These are phyloP conservation scores for Rhamnusium bicolor DNA, from an alignment of 2,888 invertebrate species.

Conservation along the genomic window DNA sequence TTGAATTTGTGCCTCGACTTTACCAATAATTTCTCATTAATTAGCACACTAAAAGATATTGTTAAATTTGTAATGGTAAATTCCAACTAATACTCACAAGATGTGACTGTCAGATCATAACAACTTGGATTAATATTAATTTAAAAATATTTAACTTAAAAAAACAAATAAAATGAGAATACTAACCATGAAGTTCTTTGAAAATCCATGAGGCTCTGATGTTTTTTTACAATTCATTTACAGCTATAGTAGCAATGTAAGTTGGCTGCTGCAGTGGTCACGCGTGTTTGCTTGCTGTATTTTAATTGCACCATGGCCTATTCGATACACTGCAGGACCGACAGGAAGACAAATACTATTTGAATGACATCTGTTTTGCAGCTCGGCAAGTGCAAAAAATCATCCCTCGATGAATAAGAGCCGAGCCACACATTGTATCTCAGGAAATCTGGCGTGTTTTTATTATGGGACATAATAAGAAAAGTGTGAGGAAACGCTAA, in stretches of 20 bases:
- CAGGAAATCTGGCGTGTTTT: neutral
- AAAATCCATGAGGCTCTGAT: slow-evolving; percentile 53
- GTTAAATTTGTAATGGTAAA: no score
- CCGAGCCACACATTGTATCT: slow-evolving; percentile 45
- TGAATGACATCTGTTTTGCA: slow-evolving; percentile 64
- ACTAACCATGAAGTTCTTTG: slow-evolving; percentile 60
- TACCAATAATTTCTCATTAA: no score
- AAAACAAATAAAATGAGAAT: slow-evolving; percentile 50
- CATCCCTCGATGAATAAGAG: slow-evolving; percentile 48
- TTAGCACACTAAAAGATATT: no score
- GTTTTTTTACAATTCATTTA: slow-evolving; percentile 54
- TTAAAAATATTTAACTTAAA: slow-evolving; percentile 8
- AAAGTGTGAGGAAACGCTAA: neutral
- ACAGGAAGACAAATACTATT: slow-evolving; percentile 64
- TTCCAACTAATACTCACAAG: no score
- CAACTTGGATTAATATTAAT: no score
- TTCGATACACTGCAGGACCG: slow-evolving; percentile 64
- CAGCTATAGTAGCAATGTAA: slow-evolving; percentile 63
- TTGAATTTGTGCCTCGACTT: no score
- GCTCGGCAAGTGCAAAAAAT: slow-evolving; percentile 49
- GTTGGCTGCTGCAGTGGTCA: slow-evolving; percentile 64
- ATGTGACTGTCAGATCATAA: no score
- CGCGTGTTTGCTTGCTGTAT: slow-evolving; percentile 48
- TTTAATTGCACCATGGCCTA: slow-evolving; percentile 29
- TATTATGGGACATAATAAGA: neutral